Evolutionary conservation across 2,113 vertebrate genomes (phyloP), one percentile per base, ranked within the genome.

Genomic region (Tachuris rubrigastra): DNA sequence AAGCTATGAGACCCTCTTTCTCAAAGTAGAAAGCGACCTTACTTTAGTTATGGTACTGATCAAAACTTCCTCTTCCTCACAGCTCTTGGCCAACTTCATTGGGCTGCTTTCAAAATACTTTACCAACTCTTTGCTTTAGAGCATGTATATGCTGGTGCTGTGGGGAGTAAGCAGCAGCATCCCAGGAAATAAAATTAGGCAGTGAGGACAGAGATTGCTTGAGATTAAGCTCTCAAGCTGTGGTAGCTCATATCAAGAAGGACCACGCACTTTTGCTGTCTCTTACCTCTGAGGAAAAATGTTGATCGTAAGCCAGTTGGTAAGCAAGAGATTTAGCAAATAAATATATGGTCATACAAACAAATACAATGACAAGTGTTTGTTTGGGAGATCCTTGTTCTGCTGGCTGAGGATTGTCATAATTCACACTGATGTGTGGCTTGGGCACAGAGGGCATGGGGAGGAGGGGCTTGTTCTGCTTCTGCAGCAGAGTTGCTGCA

Each of bases 261-360:
- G 19, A 67, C 19, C 8, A 39, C 2, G 2, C 23, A 18, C 23
- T 90, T 90, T 49, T 71, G 14, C 30, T 22, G 5, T 56, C 23
- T 83, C 10, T 65, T 42, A 13, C 10, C n/a, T 63, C 24, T 66
- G 44, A 79, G 31, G 15, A 71, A 84, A 83, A 76, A 2, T 31
- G 3, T 9, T 91, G 73, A 60, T 44, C 15, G 3, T 39, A 53
- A 72, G 7, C 10, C 72, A 66, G 20, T 12, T 55, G 50, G 25
- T 41, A 66, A 77, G 30, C 47, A 87, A 80, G 49, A 76, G 73
- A 60, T 46, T 19, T 25, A 58, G 50, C n/a, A 79, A 73, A 87
- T 23, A n/a, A n/a, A n/a, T n/a, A 87, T 23, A 24, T 5, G 4
- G 10, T 42, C 15, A n/a, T n/a, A 30, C 0, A 0, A 88, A 71